Conservation (phyloP, 2,797 vertebrate species). For the Natrix natrix region DNA sequence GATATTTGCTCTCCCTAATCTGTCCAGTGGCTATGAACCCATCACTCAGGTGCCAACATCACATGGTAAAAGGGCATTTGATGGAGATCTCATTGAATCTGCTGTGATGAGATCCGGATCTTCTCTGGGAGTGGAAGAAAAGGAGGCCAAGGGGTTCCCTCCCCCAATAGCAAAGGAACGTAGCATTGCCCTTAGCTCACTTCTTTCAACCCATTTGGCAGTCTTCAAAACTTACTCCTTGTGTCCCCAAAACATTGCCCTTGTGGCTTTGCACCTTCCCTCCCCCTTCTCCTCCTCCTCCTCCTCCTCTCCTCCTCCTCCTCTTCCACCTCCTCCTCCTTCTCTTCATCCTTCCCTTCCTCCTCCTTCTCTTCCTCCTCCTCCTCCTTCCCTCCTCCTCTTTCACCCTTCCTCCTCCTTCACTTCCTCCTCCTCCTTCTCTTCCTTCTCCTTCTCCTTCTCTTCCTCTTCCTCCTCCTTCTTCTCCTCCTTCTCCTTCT, state of each 20-base stretch:
- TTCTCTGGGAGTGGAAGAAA: neutral
- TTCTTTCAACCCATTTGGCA: neutral
- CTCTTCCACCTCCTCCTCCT: too few species aligned
- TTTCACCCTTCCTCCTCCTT: too few species aligned
- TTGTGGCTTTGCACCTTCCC: neutral
- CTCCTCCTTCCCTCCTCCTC: too few species aligned
- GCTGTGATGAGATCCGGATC: neutral
- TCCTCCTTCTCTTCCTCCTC: too few species aligned
- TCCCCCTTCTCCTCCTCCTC: too few species aligned
- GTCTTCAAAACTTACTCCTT: neutral
- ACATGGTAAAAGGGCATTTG: neutral
- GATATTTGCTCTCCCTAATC: neutral
- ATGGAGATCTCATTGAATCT: neutral
- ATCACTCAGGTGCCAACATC: neutral
- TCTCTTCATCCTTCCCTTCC: too few species aligned
- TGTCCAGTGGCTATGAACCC: neutral
- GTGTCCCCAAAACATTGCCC: neutral
- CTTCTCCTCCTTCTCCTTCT: too few species aligned
- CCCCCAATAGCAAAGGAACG: neutral
- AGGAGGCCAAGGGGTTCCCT: neutral
- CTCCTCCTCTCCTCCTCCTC: too few species aligned
- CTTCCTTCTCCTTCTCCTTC: too few species aligned
- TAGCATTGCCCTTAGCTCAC: neutral
- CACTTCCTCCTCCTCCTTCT: too few species aligned
- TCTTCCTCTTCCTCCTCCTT: too few species aligned